These are phyloP conservation scores for Brienomyrus brachyistius DNA, from an alignment of 2,113 vertebrate genomes.

Conservation along the genomic window DNA sequence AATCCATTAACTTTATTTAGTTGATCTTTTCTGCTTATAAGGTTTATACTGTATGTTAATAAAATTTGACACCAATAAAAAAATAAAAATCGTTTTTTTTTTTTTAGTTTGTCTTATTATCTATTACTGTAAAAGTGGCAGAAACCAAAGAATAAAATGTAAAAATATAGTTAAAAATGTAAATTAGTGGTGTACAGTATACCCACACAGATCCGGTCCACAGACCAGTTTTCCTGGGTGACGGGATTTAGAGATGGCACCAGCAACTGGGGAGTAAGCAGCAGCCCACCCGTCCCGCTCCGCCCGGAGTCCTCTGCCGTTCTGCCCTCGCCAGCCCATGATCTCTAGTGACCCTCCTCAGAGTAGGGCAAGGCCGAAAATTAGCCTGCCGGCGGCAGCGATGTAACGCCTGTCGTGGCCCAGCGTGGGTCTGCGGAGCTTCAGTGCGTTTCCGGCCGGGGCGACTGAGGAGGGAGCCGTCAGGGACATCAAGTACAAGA, in stretches of 20 bases:
- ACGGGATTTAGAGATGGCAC: neutral
- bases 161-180: neutral
- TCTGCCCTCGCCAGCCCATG: neutral
- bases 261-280: too few species aligned
- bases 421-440: conserved; percentile 29
- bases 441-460: conserved; percentile 32
- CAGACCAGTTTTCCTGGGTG: neutral
- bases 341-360: neutral
- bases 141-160: neutral
- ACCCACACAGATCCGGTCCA: neutral
- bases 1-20: neutral
- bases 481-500: conserved; percentile 38
- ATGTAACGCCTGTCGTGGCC: conserved; percentile 26
- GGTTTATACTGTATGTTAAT: neutral
- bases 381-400: conserved; percentile 21
- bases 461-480: conserved; percentile 27
- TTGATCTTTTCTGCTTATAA: neutral
- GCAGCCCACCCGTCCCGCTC: neutral
- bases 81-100: neutral
- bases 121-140: neutral
- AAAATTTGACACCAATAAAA: neutral
- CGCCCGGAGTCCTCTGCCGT: neutral
- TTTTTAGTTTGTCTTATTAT: neutral
- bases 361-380: neutral
- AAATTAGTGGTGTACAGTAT: neutral